phyloP scores from a whole-genome alignment of 2,113 vertebrate species.

The Octodon degus region DNA sequence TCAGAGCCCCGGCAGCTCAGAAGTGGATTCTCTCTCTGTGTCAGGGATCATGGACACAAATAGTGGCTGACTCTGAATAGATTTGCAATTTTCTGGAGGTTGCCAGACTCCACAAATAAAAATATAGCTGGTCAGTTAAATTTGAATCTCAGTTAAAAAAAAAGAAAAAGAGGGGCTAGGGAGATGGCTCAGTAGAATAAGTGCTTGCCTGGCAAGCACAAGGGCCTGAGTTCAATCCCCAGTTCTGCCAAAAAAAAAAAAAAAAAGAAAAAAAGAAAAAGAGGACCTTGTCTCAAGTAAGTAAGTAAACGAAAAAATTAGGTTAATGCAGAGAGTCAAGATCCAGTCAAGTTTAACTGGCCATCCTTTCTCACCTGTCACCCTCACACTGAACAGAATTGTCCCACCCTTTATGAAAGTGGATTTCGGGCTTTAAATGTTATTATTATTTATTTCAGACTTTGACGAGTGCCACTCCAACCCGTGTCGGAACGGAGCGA shows the following conservation, averaged over 20 bases:
- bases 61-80: background rate
- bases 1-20: background rate
- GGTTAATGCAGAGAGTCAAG: background rate
- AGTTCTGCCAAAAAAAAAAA: too few species aligned
- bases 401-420: constrained; percentile 33
- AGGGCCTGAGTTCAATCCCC: too few species aligned
- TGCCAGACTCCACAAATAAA: constrained; percentile 32
- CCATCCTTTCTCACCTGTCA: background rate
- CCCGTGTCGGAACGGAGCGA: constrained; percentile 96
- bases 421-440: constrained; percentile 32
- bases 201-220: too few species aligned
- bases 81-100: background rate
- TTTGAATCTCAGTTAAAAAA: constrained; percentile 25
- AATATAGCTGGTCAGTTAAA: background rate
- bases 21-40: background rate
- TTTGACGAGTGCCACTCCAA: constrained; percentile 97
- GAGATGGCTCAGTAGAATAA: too few species aligned
- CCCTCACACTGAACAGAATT: background rate
- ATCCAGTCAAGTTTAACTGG: background rate
- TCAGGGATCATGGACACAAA: background rate
- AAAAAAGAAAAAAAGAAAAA: background rate
- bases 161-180: background rate
- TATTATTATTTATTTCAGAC: constrained; percentile 86
- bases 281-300: background rate
- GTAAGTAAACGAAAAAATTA: background rate